Evolutionary conservation across 2,888 invertebrate species (phyloP).

Genomic region (Epistrophe grossulariae): DNA sequence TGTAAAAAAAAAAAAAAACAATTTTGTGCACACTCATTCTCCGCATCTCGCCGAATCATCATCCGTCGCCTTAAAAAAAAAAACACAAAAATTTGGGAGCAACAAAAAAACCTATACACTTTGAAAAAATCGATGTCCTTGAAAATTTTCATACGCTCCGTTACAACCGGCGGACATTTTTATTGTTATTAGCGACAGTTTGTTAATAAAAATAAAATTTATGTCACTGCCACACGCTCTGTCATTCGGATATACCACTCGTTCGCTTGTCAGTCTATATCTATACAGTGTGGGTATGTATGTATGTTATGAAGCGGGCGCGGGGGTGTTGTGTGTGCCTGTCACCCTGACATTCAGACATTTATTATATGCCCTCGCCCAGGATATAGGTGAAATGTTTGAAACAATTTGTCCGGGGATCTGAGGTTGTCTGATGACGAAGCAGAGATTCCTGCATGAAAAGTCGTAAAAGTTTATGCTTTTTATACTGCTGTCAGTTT

Average conservation of each 20-base stretch:
- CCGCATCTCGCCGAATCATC: constrained; percentile 47
- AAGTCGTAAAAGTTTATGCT: constrained; percentile 83
- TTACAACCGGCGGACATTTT: constrained; percentile 77
- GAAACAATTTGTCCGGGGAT: constrained; percentile 70
- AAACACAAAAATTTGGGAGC: constrained; percentile 16
- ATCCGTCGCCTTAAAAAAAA: constrained; percentile 34
- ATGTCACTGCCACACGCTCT: constrained; percentile 77
- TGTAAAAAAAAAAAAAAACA: background rate
- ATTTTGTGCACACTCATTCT: constrained; percentile 55
- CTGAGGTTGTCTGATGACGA: constrained; percentile 67
- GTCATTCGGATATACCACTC: constrained; percentile 53
- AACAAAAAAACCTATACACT: background rate
- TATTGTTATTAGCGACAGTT: constrained; percentile 79
- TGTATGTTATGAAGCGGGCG: constrained; percentile 8
- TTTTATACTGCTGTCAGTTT: constrained; percentile 75
- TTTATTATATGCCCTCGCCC: constrained; percentile 72
- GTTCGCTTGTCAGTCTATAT: constrained; percentile 30
- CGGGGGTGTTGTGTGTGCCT: constrained; percentile 57
- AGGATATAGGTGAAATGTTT: constrained; percentile 76
- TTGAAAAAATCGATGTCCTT: constrained; percentile 78
- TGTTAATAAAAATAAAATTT: constrained; percentile 79
- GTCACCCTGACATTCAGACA: constrained; percentile 75
- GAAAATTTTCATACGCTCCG: constrained; percentile 76
- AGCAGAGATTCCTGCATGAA: constrained; percentile 77
- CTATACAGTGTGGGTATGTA: background rate